A percentile compares a stretch with the other conserved stretches of the same genome.
These are phyloP conservation scores for Drosophila mercatorum DNA, from an alignment of 2,888 invertebrate genomes.

Conservation along the genomic window DNA sequence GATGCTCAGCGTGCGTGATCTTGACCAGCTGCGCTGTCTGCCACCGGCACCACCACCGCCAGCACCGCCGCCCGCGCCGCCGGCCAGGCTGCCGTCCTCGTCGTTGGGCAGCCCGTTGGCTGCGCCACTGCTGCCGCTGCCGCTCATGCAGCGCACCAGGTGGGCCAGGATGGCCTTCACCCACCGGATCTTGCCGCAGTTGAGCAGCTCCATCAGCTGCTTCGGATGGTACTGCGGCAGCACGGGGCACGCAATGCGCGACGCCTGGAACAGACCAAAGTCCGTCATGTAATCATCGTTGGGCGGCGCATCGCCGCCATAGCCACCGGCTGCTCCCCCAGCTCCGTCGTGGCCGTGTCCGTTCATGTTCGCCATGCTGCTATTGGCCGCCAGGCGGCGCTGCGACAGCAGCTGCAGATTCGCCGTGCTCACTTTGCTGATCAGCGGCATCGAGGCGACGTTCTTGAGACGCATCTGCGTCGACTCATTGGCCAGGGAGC, in stretches of 20 bases:
- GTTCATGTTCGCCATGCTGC: constrained; percentile 78
- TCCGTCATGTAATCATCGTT: constrained; percentile 94
- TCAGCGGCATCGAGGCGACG: constrained; percentile 91
- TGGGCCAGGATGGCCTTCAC: constrained; percentile 99
- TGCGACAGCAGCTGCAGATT: constrained; percentile 92
- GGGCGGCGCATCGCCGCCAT: constrained; percentile 35
- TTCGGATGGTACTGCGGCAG: constrained; percentile 99
- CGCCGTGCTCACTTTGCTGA: constrained; percentile 93
- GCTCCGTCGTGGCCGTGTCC: constrained; percentile 33
- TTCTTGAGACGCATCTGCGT: constrained; percentile 89
- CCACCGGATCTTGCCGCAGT: constrained; percentile 98
- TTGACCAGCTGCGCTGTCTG: constrained; percentile 91
- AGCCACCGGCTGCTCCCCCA: constrained; percentile 8
- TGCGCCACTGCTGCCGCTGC: constrained; percentile 86
- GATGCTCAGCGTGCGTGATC: constrained; percentile 94
- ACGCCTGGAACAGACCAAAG: constrained; percentile 98
- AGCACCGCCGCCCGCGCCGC: constrained; percentile 10
- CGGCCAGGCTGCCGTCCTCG: constrained; percentile 54
- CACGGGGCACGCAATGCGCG: constrained; percentile 98
- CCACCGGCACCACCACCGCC: constrained; percentile 22
- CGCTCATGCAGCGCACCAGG: constrained; percentile 92
- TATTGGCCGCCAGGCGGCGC: constrained; percentile 86
- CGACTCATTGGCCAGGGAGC: constrained; percentile 88
- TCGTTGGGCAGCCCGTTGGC: constrained; percentile 81
- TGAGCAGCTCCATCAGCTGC: constrained; percentile 98